Evolutionary conservation across 2,888 invertebrate species (phyloP).

Genomic region (Schrankia costaestrigalis): DNA sequence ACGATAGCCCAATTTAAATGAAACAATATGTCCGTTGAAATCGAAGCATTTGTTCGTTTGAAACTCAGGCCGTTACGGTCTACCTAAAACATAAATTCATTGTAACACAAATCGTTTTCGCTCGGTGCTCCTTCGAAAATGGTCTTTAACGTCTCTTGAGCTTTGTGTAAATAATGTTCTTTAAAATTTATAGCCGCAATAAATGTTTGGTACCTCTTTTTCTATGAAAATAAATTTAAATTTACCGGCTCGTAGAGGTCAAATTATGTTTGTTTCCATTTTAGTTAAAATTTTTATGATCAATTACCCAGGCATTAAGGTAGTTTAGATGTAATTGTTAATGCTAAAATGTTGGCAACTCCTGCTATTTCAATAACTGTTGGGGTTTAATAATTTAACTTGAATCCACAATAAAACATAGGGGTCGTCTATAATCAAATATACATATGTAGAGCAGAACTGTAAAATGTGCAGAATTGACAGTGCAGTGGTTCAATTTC

Average conservation of each 20-base stretch:
- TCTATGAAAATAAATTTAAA: slow-evolving; percentile 76
- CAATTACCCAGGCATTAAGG: no score
- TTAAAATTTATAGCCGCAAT: slow-evolving; percentile 76
- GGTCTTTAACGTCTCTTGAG: slow-evolving; percentile 74
- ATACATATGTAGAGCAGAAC: no score
- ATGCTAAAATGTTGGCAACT: no score
- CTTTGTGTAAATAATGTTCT: slow-evolving; percentile 78
- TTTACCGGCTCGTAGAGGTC: slow-evolving; percentile 57
- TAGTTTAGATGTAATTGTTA: no score
- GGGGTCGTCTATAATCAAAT: no score
- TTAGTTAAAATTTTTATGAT: slow-evolving; percentile 31
- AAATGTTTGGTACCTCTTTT: slow-evolving; percentile 72
- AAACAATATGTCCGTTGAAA: slow-evolving; percentile 40
- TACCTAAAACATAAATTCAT: slow-evolving; percentile 68
- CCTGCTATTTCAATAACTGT: no score
- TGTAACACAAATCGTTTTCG: slow-evolving; percentile 62
- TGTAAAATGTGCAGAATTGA: no score
- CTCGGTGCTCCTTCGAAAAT: slow-evolving; percentile 66
- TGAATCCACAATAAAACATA: no score
- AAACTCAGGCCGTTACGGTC: slow-evolving; percentile 43
- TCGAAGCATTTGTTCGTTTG: slow-evolving; percentile 39
- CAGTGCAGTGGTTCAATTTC: no score
- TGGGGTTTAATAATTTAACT: no score
- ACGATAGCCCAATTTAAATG: slow-evolving; percentile 23
- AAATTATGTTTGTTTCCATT: slow-evolving; percentile 44